Evolutionary conservation across 1,140 invertebrate species (phyloP), one percentile per base, ranked within the genome.

Genomic region (Aphis craccivora): DNA sequence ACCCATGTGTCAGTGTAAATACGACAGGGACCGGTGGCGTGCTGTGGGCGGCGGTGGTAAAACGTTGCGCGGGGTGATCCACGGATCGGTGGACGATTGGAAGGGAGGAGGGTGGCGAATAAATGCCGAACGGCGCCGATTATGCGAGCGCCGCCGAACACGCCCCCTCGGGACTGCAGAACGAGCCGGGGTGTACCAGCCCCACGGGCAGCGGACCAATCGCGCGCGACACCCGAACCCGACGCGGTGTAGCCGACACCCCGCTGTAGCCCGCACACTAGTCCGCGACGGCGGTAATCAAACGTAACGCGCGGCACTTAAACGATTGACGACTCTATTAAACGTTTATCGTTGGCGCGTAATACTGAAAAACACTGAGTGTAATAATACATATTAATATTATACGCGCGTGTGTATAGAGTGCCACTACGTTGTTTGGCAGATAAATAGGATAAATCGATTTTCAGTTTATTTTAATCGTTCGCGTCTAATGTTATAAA

Each of bases 251-350:
- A 1, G 60, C 40, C 35, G 60, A 48, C 90, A 90, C 89, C 91
- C 60, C 22, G 23, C 22, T 51, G 87, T 30, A 81, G 43, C 23
- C 20, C 81, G 48, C 53, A 14, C 20, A 37, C 51, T 37, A 25
- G 90, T 18, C 89, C 22, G 37, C 53, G 37, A 43, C 89, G 76
- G 53, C 40, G 53, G 53, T 76, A 91, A 60, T 91, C 91, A 83
- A 83, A 92, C 67, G 67, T 67, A 76, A 89, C 89, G 45, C 91
- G 81, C 91, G 48, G 48, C 91, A 93, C 91, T 92, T 92, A 92
- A 92, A 51, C 91, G 91, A 92, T 92, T 40, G 91, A 84, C 90
- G 91, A 35, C 91, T 92, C 67, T 92, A 53, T 92, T 51, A 92
- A 84, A 92, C 43, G 91, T 92, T 92, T 92, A 92, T 53, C 76